Evolutionary conservation across 2,888 invertebrate species (phyloP).

Genomic region (Branchinecta sandiegonensis): DNA sequence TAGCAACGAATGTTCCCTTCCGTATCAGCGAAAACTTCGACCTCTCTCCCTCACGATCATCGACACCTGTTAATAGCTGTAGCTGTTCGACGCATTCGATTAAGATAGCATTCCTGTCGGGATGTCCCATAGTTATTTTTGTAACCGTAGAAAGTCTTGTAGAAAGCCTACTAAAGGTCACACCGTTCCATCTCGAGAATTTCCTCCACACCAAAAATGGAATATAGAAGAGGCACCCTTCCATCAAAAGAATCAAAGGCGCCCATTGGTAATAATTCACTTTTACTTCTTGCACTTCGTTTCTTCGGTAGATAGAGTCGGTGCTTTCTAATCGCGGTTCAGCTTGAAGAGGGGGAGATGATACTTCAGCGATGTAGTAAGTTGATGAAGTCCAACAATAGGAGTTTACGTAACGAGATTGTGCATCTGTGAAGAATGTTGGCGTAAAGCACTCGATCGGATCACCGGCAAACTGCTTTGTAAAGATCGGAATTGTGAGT

Average conservation of each 20-base stretch:
- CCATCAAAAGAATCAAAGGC: constrained; percentile 33
- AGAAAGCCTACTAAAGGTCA: constrained; percentile 30
- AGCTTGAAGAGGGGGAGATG: constrained; percentile 22
- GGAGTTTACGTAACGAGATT: constrained; percentile 32
- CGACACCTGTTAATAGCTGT: constrained; percentile 31
- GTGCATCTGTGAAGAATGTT: constrained; percentile 32
- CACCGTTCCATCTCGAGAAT: constrained; percentile 31
- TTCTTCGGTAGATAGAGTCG: background rate
- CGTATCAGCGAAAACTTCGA: background rate
- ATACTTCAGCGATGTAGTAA: constrained; percentile 31
- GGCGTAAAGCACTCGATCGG: constrained; percentile 38
- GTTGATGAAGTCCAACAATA: constrained; percentile 35
- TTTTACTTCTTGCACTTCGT: constrained; percentile 25
- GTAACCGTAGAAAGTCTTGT: constrained; percentile 31
- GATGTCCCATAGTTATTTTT: constrained; percentile 31
- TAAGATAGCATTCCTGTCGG: constrained; percentile 31
- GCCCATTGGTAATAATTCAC: constrained; percentile 34
- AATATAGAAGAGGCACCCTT: constrained; percentile 35
- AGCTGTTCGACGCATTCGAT: constrained; percentile 32
- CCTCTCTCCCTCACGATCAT: constrained; percentile 28
- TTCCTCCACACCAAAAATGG: constrained; percentile 35
- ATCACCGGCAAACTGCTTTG: constrained; percentile 38
- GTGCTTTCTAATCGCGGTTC: constrained; percentile 26
- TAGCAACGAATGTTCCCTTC: constrained; percentile 30
- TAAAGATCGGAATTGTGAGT: constrained; percentile 35